Evolutionary conservation across 1,140 invertebrate genomes (phyloP).

Genomic region (Zaprionus capensis): DNA sequence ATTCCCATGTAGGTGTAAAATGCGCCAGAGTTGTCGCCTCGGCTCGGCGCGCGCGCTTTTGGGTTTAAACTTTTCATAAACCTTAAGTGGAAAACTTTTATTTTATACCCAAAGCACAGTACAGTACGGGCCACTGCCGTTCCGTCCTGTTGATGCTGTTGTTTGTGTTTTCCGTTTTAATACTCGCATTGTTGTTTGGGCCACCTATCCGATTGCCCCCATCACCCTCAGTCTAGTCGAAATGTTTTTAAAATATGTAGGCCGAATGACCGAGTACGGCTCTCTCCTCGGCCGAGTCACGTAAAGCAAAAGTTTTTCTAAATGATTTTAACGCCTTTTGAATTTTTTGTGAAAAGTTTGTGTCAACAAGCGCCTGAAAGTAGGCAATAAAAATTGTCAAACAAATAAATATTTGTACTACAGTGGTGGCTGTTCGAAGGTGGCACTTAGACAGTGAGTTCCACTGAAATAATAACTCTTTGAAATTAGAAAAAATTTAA

Average conservation of each 20-base stretch:
- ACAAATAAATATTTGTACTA: conserved; percentile 76
- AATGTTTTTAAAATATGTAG: conserved; percentile 69
- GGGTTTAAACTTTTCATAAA: conserved; percentile 78
- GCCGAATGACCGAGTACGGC: conserved; percentile 31
- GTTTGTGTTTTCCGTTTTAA: conserved; percentile 41
- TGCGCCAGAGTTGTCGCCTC: conserved; percentile 25
- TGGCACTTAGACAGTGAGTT: not conserved
- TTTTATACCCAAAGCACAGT: conserved; percentile 65
- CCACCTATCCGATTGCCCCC: conserved; percentile 70
- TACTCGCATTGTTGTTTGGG: conserved; percentile 51
- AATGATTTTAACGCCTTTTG: conserved; percentile 81
- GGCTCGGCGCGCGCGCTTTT: conserved; percentile 11
- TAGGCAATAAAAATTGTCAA: conserved; percentile 80
- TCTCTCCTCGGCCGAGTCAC: conserved; percentile 57
- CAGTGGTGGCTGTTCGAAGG: conserved; percentile 37
- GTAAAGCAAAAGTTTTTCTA: conserved; percentile 74
- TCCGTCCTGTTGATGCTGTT: conserved; percentile 11
- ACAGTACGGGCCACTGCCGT: conserved; percentile 5
- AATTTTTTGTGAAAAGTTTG: conserved; percentile 70
- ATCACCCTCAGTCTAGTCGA: conserved; percentile 35
- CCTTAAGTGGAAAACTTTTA: conserved; percentile 82
- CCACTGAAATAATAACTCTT: not conserved
- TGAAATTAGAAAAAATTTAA: not conserved
- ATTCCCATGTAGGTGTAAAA: conserved; percentile 62
- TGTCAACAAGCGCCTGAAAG: conserved; percentile 57